phyloP scores from a whole-genome alignment of 2,888 invertebrate species.

The Cancer borealis region DNA sequence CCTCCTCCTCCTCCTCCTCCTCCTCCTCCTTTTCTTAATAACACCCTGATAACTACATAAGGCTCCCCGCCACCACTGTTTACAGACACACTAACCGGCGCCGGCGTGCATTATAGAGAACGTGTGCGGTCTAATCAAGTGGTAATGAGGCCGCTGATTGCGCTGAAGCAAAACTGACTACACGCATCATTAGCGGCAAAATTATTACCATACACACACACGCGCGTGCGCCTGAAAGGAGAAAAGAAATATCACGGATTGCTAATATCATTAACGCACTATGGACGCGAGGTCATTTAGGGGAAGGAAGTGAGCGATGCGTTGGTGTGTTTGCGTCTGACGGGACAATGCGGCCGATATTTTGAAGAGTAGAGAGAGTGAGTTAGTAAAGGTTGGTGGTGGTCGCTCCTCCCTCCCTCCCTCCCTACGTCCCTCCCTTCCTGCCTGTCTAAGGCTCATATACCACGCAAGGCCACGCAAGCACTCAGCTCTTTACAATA shows the following conservation, averaged over 20 bases:
- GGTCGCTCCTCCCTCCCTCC: neutral
- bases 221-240: neutral
- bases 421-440: neutral
- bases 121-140: neutral
- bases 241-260: neutral
- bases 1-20: neutral
- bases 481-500: constrained; percentile 5
- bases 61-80: neutral
- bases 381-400: neutral
- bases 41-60: neutral
- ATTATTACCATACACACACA: neutral
- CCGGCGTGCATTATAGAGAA: neutral
- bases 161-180: neutral
- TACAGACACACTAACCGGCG: neutral
- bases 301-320: neutral
- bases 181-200: constrained; percentile 29
- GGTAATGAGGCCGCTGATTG: constrained; percentile 4
- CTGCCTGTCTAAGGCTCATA: neutral
- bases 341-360: neutral
- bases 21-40: neutral
- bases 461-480: neutral
- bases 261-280: neutral
- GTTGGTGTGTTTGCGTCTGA: neutral
- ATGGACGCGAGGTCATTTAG: neutral
- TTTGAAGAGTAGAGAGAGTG: neutral